Evolutionary conservation across 2,113 vertebrate species (phyloP).

Genomic region (Mola mola): DNA sequence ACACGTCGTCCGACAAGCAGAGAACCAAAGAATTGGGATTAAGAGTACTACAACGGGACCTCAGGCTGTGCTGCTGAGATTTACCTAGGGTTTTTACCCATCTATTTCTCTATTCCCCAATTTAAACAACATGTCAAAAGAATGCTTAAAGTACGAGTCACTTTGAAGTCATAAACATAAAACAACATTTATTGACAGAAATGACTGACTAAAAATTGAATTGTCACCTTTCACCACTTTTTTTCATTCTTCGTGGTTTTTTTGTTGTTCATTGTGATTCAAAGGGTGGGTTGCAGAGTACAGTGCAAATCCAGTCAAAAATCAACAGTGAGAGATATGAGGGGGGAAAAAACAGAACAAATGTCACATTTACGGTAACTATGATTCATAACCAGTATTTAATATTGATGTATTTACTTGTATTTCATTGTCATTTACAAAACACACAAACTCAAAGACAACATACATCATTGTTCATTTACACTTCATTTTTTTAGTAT

Average conservation of each 20-base stretch:
- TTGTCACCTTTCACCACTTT: constrained; percentile 56
- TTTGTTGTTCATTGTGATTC: constrained; percentile 72
- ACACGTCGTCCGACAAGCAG: no score
- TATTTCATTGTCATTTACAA: constrained; percentile 84
- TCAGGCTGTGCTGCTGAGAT: no score
- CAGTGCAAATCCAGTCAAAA: constrained; percentile 65
- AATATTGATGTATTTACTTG: constrained; percentile 75
- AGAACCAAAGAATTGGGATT: no score
- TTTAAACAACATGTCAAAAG: no score
- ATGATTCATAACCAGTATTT: constrained; percentile 75
- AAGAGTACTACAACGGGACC: no score
- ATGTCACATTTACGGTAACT: constrained; percentile 78
- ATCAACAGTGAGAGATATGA: no score
- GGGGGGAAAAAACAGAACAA: no score
- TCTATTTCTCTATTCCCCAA: no score
- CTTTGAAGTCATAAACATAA: no score
- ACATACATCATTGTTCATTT: constrained; percentile 80
- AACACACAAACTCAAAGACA: constrained; percentile 83
- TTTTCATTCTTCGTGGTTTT: constrained; percentile 80
- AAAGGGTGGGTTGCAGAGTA: constrained; percentile 59
- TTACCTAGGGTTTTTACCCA: no score
- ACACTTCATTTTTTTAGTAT: constrained; percentile 62
- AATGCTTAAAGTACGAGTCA: no score
- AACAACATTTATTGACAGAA: not conserved
- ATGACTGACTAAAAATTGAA: constrained; percentile 16